Percentiles rank a stretch among this genome's conserved stretches.
These are phyloP conservation scores for Magallana gigas DNA, from an alignment of 1,140 invertebrate species.

Conservation along the genomic window DNA sequence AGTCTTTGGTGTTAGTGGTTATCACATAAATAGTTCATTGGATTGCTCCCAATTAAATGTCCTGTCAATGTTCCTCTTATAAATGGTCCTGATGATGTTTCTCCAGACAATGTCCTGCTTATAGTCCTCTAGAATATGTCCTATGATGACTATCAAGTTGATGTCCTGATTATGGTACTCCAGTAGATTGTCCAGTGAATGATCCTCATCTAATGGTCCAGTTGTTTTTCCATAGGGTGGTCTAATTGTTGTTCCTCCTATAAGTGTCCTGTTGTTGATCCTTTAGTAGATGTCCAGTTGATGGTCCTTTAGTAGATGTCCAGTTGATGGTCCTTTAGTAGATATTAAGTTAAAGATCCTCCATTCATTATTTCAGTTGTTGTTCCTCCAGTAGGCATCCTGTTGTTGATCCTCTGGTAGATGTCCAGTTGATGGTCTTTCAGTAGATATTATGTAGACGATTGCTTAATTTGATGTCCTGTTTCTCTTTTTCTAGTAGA, in stretches of 20 bases:
- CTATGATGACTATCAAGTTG: background rate
- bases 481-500: background rate
- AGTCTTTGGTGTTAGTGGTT: no score
- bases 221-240: background rate
- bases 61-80: no score
- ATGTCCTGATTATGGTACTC: background rate
- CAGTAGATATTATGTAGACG: no score
- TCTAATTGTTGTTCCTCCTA: background rate
- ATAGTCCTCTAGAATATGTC: background rate
- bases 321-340: background rate
- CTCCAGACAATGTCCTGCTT: background rate
- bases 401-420: background rate
- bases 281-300: background rate
- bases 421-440: background rate
- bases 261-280: background rate
- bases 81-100: background rate
- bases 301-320: background rate
- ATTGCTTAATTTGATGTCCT: background rate
- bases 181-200: background rate
- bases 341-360: background rate
- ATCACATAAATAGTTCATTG: no score
- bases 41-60: no score
- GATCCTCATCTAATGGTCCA: background rate
- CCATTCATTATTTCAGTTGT: background rate
- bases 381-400: background rate